phyloP scores from a whole-genome alignment of 2,888 invertebrate genomes.

The Andrena marginata region DNA sequence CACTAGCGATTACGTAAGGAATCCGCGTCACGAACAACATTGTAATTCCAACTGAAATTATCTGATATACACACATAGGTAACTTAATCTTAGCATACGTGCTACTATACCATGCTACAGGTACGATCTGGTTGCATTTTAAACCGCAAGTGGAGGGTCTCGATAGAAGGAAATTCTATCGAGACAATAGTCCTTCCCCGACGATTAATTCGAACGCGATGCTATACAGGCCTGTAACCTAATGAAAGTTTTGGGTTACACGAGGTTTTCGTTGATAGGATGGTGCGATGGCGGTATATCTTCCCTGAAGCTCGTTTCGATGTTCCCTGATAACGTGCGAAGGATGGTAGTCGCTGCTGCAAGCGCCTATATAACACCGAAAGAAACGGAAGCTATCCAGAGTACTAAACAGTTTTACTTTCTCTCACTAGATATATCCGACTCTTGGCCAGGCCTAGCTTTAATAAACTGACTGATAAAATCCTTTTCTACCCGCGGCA shows the following conservation, averaged over 20 bases:
- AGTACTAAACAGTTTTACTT: constrained; percentile 84
- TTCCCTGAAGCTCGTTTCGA: too few species aligned
- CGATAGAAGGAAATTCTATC: constrained; percentile 87
- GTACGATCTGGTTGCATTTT: constrained; percentile 94
- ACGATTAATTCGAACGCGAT: constrained; percentile 91
- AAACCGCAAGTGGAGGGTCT: constrained; percentile 91
- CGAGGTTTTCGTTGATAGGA: constrained; percentile 92
- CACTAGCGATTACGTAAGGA: not conserved
- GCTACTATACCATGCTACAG: constrained; percentile 75
- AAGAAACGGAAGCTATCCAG: constrained; percentile 89
- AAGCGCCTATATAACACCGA: constrained; percentile 88
- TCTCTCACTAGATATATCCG: not conserved
- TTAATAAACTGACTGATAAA: not conserved
- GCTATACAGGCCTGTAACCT: constrained; percentile 90
- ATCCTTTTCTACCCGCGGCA: not conserved
- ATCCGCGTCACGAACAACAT: not conserved
- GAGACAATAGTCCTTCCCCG: too few species aligned
- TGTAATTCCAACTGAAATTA: not conserved
- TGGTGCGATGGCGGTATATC: constrained; percentile 97
- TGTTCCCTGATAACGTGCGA: too few species aligned
- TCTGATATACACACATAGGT: not conserved
- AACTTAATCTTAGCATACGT: not conserved
- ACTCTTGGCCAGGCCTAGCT: not conserved
- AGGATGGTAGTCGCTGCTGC: too few species aligned
- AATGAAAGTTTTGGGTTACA: constrained; percentile 89